Base-by-base conservation (phyloP, 2,888 invertebrate species). In the Tridacna gigas region DNA sequence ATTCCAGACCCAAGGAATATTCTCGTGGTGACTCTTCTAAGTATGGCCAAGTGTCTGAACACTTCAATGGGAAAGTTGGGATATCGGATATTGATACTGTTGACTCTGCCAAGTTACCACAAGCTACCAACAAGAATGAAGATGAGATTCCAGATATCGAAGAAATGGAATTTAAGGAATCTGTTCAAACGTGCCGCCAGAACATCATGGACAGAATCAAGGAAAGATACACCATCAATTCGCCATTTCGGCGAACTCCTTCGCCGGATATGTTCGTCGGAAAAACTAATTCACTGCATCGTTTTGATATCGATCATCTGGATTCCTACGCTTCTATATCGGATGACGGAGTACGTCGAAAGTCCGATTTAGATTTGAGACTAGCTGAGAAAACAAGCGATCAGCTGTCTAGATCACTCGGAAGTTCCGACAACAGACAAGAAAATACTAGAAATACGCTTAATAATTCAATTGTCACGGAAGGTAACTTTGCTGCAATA, bases 171-270 rank as follows among this genome's bases (percentile, higher is more conserved):
- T 86, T 86, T 71, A 78, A 80, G 48, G 84, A 84, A 48, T 73
- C 82, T 15, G 76, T 86, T 0, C 74, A 82, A 73, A 82, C 82
- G 13, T 80, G 84, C 5, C 77, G 86, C 12, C 65, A 79, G n/a
- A 80, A 86, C 47, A 84, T 86, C 26, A 82, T 86, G 25, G 84
- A 86, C 45, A 82, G 61, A 61, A 22, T 86, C 11, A 82, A 84
- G 25, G 80, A 75, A 20, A 77, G 63, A 67, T 82, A 82, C n/a
- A 63, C 69, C 7, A 3, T 71, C 15, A 65, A 3, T 47, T 66
- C 63, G 28, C 18, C 61, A 13, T 37, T 37, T 75, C 51, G 61
- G 1, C 56, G 61, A 20, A 75, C 63, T 13, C 61, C 75, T 3
- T 37, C 63, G 5, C 61, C 75, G 37, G 75, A 63, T n/a, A 63